These are phyloP conservation scores for Dasyornis broadbenti DNA, from an alignment of 2,113 vertebrate species.

Conservation along the genomic window DNA sequence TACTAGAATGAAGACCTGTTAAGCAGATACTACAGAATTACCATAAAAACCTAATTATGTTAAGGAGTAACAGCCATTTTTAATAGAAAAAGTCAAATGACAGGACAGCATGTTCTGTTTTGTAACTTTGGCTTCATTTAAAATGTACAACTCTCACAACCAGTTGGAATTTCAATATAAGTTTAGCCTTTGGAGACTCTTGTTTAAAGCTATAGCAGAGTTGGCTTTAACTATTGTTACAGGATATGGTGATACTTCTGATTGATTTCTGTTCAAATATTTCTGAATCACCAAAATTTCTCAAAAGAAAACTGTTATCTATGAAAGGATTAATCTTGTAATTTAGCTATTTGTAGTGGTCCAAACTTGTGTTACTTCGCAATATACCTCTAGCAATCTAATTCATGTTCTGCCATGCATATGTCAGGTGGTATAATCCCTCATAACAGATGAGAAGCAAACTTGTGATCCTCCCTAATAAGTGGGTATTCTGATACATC, in stretches of 20 bases:
- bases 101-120: background rate
- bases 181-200: background rate
- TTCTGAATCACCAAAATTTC: background rate
- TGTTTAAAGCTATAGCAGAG: background rate
- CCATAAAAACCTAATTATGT: background rate
- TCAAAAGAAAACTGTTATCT: background rate
- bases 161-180: background rate
- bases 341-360: background rate
- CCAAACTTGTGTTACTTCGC: background rate
- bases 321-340: background rate
- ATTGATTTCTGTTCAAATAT: background rate
- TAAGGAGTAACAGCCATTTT: background rate
- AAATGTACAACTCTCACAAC: background rate
- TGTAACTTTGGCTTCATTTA: background rate
- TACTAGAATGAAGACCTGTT: background rate
- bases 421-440: background rate
- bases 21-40: background rate
- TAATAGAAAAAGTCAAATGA: background rate
- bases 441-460: background rate
- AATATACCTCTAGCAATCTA: background rate
- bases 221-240: background rate
- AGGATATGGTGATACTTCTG: background rate
- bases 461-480: background rate
- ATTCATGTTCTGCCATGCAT: background rate
- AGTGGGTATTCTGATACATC: background rate